Evolutionary conservation across 1,140 invertebrate species (phyloP), one percentile per base, ranked within the genome.

Genomic region (Lutraria rhynchaena): DNA sequence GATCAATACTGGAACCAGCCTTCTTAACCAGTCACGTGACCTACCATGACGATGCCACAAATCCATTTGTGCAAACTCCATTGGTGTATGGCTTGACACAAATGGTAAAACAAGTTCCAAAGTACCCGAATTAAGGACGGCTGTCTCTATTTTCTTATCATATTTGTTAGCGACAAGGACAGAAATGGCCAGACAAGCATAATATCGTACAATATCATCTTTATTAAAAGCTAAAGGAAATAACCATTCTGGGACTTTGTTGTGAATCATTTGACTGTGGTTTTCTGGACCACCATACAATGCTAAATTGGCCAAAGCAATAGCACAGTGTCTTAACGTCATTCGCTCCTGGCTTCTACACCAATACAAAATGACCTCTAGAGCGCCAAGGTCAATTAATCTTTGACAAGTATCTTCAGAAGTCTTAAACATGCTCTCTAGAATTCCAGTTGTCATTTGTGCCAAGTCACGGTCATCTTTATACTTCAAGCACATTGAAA

Each of bases 341-440:
- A 89, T 84, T 41, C 92, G 94, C 87, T 99, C 99, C 86, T 95
- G 97, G 88, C 97, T 96, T 86, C 98, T 94, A 90, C 98, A 99
- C 93, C 99, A 98, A 85, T 98, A 97, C 58, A 99, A 93, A 15
- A 99, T 95, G 7, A 98, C 96, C 71, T 94, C 93, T 29, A 94
- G 87, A 19, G 93, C 94, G 17, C 93, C 93, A 37, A 92, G 88
- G 51, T 92, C 87, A 57, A 94, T 93, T 1, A 94, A 85, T 49
- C 85, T 81, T n/a, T 85, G 65, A 90, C 98, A 99, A 0, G 98
- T 99, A 57, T 96, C 96, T 92, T 99, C 97, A 85, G 91, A 91
- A 91, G 99, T 98, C 93, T 99, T 99, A 93, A 99, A 99, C 76
- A 99, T 93, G 91, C 98, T 98, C 90, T 99, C 97, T 81, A 99